Percentiles rank a stretch among this genome's conserved stretches.
Evolutionary conservation across 2,888 invertebrate genomes (phyloP).

Genomic region (Dicranocentrus wangi): DNA sequence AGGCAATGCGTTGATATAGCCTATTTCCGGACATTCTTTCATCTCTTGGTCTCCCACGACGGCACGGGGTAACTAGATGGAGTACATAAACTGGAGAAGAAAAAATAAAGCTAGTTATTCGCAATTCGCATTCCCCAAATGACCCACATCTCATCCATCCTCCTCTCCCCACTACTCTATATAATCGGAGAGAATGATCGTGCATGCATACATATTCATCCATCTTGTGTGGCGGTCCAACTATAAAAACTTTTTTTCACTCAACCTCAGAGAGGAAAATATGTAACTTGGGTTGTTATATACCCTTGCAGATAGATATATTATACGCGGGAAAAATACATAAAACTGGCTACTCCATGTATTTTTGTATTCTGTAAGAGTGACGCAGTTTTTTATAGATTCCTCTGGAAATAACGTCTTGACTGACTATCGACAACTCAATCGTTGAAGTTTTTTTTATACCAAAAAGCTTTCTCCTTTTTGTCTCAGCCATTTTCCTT

Average conservation of each 20-base stretch:
- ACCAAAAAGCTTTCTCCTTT: neutral
- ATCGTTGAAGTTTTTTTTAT: conserved; percentile 18
- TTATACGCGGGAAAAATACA: too few species aligned
- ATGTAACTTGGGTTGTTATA: too few species aligned
- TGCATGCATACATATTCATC: conserved; percentile 18
- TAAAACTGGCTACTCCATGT: too few species aligned
- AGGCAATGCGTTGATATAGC: conserved; percentile 41
- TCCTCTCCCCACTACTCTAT: neutral
- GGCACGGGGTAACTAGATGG: neutral
- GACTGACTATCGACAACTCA: conserved; percentile 54
- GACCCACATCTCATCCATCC: conserved; percentile 57
- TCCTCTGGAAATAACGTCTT: conserved; percentile 38
- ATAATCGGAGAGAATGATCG: neutral
- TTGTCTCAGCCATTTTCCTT: conserved; percentile 36
- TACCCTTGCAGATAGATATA: too few species aligned
- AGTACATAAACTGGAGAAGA: neutral
- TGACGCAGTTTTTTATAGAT: conserved; percentile 51
- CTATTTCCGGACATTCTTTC: conserved; percentile 52
- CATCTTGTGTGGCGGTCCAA: conserved; percentile 1
- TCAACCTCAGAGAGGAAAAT: neutral
- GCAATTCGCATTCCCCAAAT: conserved; percentile 57
- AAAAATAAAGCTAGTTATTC: conserved; percentile 34
- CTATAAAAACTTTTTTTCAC: conserved; percentile 37
- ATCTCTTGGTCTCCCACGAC: conserved; percentile 10
- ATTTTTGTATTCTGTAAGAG: conserved; percentile 28